A percentile compares a stretch with the other conserved stretches of the same genome.
phyloP scores from a whole-genome alignment of 2,888 invertebrate species.

The Proisotoma minuta region DNA sequence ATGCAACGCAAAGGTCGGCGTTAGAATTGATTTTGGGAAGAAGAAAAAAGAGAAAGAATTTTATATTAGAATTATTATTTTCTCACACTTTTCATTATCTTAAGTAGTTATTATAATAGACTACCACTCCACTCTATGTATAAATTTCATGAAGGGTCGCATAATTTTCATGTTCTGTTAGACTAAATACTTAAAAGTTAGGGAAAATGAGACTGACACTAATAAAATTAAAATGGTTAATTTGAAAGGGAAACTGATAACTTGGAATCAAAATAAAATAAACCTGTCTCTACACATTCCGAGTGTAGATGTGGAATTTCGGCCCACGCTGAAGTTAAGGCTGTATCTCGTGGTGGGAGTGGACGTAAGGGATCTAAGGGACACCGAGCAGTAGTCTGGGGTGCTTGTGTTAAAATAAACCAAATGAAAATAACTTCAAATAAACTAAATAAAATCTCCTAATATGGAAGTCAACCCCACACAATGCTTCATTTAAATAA shows the following conservation, averaged over 20 bases:
- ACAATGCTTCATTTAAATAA: too few relatives aligned
- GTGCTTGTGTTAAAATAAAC: constrained; percentile 23
- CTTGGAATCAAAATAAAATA: constrained; percentile 36
- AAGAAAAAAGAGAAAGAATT: constrained; percentile 39
- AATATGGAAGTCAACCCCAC: too few relatives aligned
- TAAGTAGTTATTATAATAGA: too few relatives aligned
- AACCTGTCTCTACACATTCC: constrained; percentile 48
- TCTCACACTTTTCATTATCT: too few relatives aligned
- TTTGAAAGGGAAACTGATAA: constrained; percentile 17
- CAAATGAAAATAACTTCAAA: not conserved
- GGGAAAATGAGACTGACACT: not conserved
- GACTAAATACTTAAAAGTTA: not conserved
- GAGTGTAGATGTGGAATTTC: constrained; percentile 45
- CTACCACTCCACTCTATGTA: too few relatives aligned
- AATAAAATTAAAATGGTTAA: constrained; percentile 12
- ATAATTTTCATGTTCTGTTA: too few relatives aligned
- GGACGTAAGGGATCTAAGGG: constrained; percentile 44
- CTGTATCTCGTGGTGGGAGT: constrained; percentile 44
- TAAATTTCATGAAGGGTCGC: too few relatives aligned
- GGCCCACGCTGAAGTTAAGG: constrained; percentile 45
- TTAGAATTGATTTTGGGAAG: too few relatives aligned
- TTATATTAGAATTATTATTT: too few relatives aligned
- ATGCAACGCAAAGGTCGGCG: constrained; percentile 43
- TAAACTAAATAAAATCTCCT: not conserved
- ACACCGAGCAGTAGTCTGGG: constrained; percentile 42